Conservation (phyloP, 2,113 vertebrate genomes). For the Tapirus terrestris region DNA sequence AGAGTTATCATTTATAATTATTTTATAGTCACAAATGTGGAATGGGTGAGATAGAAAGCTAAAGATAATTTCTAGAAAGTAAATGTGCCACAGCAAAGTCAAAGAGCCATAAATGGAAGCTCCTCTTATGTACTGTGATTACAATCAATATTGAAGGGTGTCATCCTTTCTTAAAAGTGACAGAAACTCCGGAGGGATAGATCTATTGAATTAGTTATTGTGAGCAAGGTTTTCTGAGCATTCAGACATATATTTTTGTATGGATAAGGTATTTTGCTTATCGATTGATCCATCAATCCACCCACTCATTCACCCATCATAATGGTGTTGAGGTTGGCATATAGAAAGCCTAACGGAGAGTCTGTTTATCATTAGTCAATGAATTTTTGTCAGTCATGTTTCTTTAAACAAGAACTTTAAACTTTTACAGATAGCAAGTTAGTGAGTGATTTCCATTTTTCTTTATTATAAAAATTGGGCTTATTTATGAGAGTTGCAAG, state of each 20-base stretch:
- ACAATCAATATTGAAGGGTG: not conserved
- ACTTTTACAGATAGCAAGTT: not conserved
- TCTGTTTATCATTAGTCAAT: not conserved
- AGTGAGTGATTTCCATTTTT: not conserved
- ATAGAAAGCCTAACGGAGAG: not conserved
- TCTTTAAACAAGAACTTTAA: constrained; percentile 26
- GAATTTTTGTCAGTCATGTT: not conserved
- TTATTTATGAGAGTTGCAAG: constrained; percentile 35
- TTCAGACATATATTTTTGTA: not conserved
- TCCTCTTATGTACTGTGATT: not conserved
- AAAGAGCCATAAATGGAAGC: not conserved
- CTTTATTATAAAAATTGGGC: constrained; percentile 25
- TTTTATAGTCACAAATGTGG: not conserved
- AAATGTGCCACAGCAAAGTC: not conserved
- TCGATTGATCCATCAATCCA: not conserved
- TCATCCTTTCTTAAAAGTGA: not conserved
- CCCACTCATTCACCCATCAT: not conserved
- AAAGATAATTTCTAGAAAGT: constrained; percentile 17
- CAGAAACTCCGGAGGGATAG: not conserved
- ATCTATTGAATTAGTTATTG: not conserved
- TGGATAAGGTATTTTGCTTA: not conserved
- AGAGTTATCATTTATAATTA: not conserved
- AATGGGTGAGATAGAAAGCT: not conserved
- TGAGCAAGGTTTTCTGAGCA: not conserved
- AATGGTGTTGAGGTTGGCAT: not conserved